These are phyloP conservation scores for Pitta sordida DNA, from an alignment of 2,113 vertebrate genomes.

Conservation along the genomic window DNA sequence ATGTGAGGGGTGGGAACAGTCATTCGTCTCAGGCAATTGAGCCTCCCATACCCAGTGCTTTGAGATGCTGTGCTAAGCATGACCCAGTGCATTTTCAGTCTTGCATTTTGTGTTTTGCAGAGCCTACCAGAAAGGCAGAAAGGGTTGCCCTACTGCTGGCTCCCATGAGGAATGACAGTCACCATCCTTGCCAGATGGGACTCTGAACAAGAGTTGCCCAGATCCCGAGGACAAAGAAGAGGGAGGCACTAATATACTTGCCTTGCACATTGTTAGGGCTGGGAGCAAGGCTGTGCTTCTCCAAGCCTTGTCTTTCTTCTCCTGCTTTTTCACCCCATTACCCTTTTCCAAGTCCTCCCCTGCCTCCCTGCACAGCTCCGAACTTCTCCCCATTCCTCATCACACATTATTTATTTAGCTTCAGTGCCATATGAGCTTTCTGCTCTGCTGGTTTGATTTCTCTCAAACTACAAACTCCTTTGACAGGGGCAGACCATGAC, in stretches of 20 bases:
- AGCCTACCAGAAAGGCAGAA: neutral
- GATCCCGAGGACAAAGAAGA: neutral
- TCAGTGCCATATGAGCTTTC: neutral
- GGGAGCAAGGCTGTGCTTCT: neutral
- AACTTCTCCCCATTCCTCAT: rapidly evolving
- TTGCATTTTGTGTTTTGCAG: neutral
- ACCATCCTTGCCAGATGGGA: neutral
- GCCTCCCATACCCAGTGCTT: neutral
- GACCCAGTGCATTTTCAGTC: neutral
- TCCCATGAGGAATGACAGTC: neutral
- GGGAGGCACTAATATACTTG: neutral
- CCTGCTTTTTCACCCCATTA: neutral
- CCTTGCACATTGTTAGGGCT: neutral
- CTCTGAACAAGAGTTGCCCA: neutral
- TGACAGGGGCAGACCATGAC: constrained; percentile 12
- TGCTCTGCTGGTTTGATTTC: constrained; percentile 13
- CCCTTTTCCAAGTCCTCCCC: neutral
- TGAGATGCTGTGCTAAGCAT: neutral
- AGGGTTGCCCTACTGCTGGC: neutral
- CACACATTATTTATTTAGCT: neutral
- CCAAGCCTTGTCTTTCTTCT: neutral
- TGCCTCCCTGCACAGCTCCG: neutral
- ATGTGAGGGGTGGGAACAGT: neutral
- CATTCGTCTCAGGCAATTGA: neutral
- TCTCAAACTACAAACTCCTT: neutral